Percentiles rank a stretch among this genome's conserved stretches.
Conservation (phyloP, 2,888 invertebrate species). For the Apotomis betuletana region DNA sequence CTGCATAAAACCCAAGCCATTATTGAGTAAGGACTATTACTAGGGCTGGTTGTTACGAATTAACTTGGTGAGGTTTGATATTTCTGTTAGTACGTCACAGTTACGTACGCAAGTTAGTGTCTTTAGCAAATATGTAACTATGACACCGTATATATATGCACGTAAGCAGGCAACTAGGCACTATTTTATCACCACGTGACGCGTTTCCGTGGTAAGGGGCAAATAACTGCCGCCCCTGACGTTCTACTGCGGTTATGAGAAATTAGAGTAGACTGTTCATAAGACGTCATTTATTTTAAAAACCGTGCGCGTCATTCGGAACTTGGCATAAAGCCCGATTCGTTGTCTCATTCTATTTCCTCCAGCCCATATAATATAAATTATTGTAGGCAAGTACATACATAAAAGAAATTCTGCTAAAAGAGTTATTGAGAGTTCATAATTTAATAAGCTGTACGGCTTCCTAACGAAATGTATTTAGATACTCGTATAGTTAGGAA, state of each 20-base stretch:
- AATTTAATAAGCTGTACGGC: too few species aligned
- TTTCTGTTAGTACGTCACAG: too few species aligned
- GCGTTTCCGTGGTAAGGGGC: neutral
- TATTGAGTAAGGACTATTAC: neutral
- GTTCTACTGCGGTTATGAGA: slow-evolving; percentile 1
- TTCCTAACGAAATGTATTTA: too few species aligned
- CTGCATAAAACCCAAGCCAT: neutral
- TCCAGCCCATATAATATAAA: too few species aligned
- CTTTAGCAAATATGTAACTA: slow-evolving; percentile 1
- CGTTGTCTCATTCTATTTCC: neutral
- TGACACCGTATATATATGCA: neutral
- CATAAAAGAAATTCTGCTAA: too few species aligned
- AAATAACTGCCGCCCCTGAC: slow-evolving; percentile 1
- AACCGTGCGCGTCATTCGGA: slow-evolving; percentile 6
- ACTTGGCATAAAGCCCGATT: slow-evolving; percentile 2
- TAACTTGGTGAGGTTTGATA: too few species aligned
- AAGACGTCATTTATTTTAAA: neutral
- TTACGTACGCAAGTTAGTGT: neutral
- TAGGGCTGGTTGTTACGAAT: too few species aligned
- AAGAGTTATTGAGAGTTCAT: too few species aligned
- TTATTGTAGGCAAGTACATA: too few species aligned
- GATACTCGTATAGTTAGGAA: too few species aligned
- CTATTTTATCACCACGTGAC: slow-evolving; percentile 13
- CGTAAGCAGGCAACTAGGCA: neutral
- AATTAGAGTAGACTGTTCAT: neutral